Conservation (phyloP, 2,113 vertebrate genomes). For the Progne subis region DNA sequence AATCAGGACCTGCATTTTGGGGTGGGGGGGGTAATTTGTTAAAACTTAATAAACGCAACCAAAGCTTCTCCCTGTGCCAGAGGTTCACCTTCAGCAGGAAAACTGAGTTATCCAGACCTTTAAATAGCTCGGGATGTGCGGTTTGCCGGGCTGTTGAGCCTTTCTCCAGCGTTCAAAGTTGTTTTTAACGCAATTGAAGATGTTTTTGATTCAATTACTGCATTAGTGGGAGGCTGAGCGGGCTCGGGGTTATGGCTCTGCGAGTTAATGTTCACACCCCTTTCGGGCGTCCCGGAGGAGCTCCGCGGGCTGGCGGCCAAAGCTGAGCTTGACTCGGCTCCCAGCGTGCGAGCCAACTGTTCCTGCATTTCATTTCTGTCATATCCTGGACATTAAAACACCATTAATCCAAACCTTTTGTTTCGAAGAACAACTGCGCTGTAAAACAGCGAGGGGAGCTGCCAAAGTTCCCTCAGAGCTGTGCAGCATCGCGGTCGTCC, state of each 20-base stretch:
- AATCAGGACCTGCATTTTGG: not conserved
- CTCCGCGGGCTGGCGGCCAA: slow-evolving; percentile 20
- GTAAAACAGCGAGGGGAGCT: slow-evolving; percentile 23
- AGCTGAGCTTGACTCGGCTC: slow-evolving; percentile 56
- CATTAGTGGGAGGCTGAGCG: slow-evolving; percentile 51
- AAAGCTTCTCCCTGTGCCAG: not conserved
- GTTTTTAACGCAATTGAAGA: slow-evolving; percentile 45
- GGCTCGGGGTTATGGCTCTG: slow-evolving; percentile 18
- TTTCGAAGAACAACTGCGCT: slow-evolving; percentile 51
- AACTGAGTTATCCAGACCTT: not conserved
- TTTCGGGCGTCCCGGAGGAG: slow-evolving; percentile 36
- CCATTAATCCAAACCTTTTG: slow-evolving; percentile 63
- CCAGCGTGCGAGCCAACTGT: slow-evolving; percentile 54
- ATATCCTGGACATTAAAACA: slow-evolving; percentile 64
- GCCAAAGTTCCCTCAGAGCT: slow-evolving; percentile 21
- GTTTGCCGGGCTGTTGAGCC: not conserved
- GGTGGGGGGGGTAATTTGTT: not conserved
- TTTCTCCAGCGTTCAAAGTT: not conserved
- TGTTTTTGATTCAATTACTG: slow-evolving; percentile 49
- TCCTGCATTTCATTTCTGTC: slow-evolving; percentile 68
- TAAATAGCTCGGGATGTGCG: not conserved
- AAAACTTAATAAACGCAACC: not conserved
- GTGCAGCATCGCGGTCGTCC: not conserved
- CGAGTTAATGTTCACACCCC: slow-evolving; percentile 59
- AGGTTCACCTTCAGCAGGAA: not conserved